Evolutionary conservation across 2,113 vertebrate species (phyloP), one percentile per base, ranked within the genome.

Genomic region (Mus pahari): DNA sequence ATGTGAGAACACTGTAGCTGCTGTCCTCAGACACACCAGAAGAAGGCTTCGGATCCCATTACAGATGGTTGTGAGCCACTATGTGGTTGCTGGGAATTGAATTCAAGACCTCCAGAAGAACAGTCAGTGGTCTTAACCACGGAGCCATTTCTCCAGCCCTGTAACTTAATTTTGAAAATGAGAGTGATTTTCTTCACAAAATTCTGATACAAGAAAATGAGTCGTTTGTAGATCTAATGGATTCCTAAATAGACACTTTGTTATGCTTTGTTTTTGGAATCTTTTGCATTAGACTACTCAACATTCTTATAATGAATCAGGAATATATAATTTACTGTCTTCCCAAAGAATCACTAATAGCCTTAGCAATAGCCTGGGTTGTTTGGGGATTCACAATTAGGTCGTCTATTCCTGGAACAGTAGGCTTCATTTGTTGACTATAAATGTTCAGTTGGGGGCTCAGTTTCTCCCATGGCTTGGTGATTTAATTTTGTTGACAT

Each of bases 151-250:
- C 53, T 53, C 53, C 53, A 53, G 53, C 53, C 53, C 55, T 53
- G 31, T 36, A 53, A 20, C 77, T 28, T 20, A 79, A 33, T 36
- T 79, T 79, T 79, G 3, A 53, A 53, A 36, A 45, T 53, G 48
- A 86, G 66, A 79, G 48, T 79, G 42, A n/a, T 64, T 62, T 86
- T 73, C 26, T 73, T 84, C n/a, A 92, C 73, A 88, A 68, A 78
- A 78, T 78, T 90, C 73, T 68, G 31, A 33, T 68, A 6, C 87
- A 7, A 75, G 13, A 68, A 79, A 84, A 9, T 90, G 33, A 33
- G 12, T 48, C n/a, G 60, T 90, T 79, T 24, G 7, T 77, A 50
- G 6, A 4, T 28, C 68, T 60, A 88, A 83, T 74, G 28, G 42
- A 83, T 92, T 96, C 31, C 24, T 74, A 60, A 87, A 53, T 36